Conservation (phyloP, 2,113 vertebrate species). For the Aviceda subcristata region DNA sequence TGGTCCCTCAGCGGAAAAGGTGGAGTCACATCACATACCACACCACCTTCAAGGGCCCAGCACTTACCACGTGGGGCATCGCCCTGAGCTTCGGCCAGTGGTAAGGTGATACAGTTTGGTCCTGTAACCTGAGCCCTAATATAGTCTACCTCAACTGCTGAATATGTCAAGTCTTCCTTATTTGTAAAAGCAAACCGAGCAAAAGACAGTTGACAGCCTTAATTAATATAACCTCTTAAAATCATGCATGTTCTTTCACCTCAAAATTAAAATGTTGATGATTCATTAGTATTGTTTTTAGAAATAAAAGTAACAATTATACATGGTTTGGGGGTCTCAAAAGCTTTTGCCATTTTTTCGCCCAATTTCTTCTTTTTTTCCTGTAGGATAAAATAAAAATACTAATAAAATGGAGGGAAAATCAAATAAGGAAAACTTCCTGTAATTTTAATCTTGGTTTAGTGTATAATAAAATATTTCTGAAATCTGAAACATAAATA, state of each 20-base stretch:
- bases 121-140: not conserved
- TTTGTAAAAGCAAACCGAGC: not conserved
- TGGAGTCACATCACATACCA: not conserved
- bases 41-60: not conserved
- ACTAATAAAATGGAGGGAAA: not conserved
- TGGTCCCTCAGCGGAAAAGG: not conserved
- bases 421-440: not conserved
- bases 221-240: not conserved
- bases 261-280: not conserved
- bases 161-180: not conserved
- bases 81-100: too few species aligned
- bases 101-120: not conserved
- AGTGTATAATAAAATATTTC: not conserved
- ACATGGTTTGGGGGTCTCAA: not conserved
- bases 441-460: not conserved
- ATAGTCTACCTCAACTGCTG: not conserved
- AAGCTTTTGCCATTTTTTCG: not conserved
- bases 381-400: not conserved
- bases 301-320: not conserved
- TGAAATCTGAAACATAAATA: not conserved
- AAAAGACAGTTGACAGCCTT: not conserved
- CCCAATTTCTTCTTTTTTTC: not conserved
- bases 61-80: not conserved
- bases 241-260: not conserved
- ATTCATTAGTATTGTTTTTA: not conserved